Conservation (phyloP, 2,888 invertebrate species). For the Phymatocera aterrima region DNA sequence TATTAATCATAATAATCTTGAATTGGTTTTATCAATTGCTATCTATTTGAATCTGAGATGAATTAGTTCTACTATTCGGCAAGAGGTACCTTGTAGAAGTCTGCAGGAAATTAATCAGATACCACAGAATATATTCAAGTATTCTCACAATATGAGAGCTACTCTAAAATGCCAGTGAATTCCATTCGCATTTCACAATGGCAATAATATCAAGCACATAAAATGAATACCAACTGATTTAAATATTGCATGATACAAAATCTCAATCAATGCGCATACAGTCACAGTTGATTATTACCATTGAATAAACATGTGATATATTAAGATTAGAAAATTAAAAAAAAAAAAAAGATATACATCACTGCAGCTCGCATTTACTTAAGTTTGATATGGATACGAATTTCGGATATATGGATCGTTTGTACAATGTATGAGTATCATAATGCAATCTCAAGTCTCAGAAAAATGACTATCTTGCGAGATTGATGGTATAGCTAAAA, state of each 20-base stretch:
- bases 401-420: no score
- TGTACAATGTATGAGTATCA: background rate
- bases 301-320: background rate
- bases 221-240: background rate
- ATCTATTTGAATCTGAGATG: background rate
- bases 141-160: background rate
- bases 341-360: background rate
- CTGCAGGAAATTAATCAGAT: background rate
- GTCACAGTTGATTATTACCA: conserved; percentile 27
- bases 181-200: background rate
- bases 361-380: background rate
- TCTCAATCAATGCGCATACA: background rate
- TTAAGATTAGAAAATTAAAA: background rate
- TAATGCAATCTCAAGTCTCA: background rate
- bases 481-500: background rate
- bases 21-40: background rate
- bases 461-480: no score
- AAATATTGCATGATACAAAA: background rate
- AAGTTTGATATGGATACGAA: no score
- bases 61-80: background rate
- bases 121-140: background rate
- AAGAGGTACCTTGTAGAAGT: background rate
- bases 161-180: background rate
- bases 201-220: background rate
- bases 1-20: background rate